phyloP scores from a whole-genome alignment of 2,797 vertebrate species.

The Chaunax sp. region DNA sequence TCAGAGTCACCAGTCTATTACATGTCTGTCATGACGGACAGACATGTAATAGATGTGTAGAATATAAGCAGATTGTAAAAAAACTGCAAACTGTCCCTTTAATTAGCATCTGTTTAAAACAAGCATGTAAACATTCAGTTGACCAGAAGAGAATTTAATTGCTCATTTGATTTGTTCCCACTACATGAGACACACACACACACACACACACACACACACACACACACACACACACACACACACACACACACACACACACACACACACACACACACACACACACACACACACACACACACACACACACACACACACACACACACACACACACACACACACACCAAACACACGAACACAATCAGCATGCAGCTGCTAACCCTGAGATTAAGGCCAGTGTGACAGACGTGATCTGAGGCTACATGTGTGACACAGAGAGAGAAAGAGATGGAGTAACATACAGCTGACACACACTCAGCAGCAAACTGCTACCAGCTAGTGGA shows the following conservation, averaged over 20 bases:
- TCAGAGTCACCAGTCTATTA: too few species aligned
- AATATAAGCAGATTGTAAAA: too few species aligned
- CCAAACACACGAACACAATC: too few species aligned
- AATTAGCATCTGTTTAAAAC: slow-evolving; percentile 24
- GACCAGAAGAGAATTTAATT: slow-evolving; percentile 48
- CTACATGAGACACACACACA: slow-evolving; percentile 43
- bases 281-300: slow-evolving; percentile 19
- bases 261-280: slow-evolving; percentile 36
- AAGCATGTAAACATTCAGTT: slow-evolving; percentile 45
- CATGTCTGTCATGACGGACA: too few species aligned
- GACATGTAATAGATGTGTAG: too few species aligned
- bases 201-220: slow-evolving; percentile 19
- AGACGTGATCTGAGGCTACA: slow-evolving; percentile 76
- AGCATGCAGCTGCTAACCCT: slow-evolving; percentile 73
- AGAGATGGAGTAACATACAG: slow-evolving; percentile 56
- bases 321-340: slow-evolving; percentile 19
- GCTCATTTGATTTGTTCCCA: slow-evolving; percentile 56
- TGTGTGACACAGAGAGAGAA: slow-evolving; percentile 72
- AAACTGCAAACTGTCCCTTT: too few species aligned
- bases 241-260: slow-evolving; percentile 17
- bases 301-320: slow-evolving; percentile 36
- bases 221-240: slow-evolving; percentile 32
- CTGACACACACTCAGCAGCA: slow-evolving; percentile 52
- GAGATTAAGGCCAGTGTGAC: slow-evolving; percentile 79
- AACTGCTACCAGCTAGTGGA: slow-evolving; percentile 61